phyloP scores from a whole-genome alignment of 1,140 invertebrate genomes.

The Caerostris darwini region DNA sequence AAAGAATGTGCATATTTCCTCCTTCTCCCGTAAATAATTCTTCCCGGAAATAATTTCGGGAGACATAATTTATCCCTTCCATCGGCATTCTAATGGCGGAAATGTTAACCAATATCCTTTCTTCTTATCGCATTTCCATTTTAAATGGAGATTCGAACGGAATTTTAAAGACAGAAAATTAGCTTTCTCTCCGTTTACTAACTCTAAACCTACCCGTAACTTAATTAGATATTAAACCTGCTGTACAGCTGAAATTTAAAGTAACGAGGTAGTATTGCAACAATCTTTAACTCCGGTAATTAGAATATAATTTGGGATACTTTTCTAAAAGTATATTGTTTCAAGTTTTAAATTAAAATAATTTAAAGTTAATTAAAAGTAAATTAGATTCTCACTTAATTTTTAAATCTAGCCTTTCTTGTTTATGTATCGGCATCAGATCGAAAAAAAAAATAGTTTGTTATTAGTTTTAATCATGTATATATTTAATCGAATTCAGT shows the following conservation, averaged over 20 bases:
- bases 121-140: conserved; percentile 15
- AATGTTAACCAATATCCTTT: conserved; percentile 43
- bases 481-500: too few species aligned
- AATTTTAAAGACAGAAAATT: not conserved
- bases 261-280: not conserved
- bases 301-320: too few species aligned
- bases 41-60: conserved; percentile 37
- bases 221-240: conserved; percentile 1
- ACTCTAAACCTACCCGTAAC: not conserved
- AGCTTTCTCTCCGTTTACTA: not conserved
- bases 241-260: not conserved
- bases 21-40: conserved; percentile 41
- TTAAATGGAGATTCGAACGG: not conserved
- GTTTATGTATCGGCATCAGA: too few species aligned
- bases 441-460: too few species aligned
- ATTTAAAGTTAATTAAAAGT: too few species aligned
- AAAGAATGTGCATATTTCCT: not conserved
- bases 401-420: too few species aligned
- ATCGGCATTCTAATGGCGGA: not conserved
- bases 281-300: too few species aligned
- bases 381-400: too few species aligned
- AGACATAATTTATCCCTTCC: conserved; percentile 15
- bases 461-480: too few species aligned
- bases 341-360: too few species aligned
- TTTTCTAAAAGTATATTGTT: too few species aligned